Evolutionary conservation across 2,797 vertebrate species (phyloP), one percentile per base, ranked within the genome.

Genomic region (Syncerus caffer): DNA sequence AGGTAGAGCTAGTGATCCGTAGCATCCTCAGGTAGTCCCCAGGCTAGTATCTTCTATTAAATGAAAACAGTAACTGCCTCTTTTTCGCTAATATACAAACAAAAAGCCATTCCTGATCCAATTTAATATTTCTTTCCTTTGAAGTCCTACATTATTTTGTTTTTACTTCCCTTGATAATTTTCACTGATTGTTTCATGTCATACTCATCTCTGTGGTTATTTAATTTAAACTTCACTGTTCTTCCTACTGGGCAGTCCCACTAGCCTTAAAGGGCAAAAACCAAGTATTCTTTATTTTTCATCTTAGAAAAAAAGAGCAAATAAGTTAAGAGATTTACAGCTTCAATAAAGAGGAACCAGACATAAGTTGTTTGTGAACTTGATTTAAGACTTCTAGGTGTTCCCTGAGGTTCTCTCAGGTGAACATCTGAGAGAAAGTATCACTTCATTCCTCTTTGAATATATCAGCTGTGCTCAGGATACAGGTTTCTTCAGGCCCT

Each of bases 121-220:
- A 90, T 95, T 78, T 93, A 80, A 45, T 78, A 79, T 47, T 51
- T 92, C 12, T 93, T 25, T 93, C 19, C 1, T 92, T 87, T 92
- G 47, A 96, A 89, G n/a, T 87, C 15, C n/a, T 91, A 6, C 10
- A 55, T 34, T 62, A 86, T 90, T 71, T 90, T 93, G 71, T 95
- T 85, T 96, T 42, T 82, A 60, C 27, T 29, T 91, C 97, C 76
- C 31, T 93, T 89, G 42, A 67, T 83, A 85, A 89, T 67, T 91
- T 96, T 93, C 38, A 91, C 80, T 93, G 76, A 21, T 55, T 89
- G 16, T 85, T 96, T 95, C 94, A 14, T 60, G 47, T 85, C 15
- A 55, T 86, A 64, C 31, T 85, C 62, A 91, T 85, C 25, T 76
- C 42, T 93, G 45, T 87, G 55, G 62, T 88, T 80, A 51, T 67